A percentile compares a stretch with the other conserved stretches of the same genome.
These are phyloP conservation scores for Saimiri boliviensis DNA, from an alignment of 2,113 vertebrate species.

Conservation along the genomic window DNA sequence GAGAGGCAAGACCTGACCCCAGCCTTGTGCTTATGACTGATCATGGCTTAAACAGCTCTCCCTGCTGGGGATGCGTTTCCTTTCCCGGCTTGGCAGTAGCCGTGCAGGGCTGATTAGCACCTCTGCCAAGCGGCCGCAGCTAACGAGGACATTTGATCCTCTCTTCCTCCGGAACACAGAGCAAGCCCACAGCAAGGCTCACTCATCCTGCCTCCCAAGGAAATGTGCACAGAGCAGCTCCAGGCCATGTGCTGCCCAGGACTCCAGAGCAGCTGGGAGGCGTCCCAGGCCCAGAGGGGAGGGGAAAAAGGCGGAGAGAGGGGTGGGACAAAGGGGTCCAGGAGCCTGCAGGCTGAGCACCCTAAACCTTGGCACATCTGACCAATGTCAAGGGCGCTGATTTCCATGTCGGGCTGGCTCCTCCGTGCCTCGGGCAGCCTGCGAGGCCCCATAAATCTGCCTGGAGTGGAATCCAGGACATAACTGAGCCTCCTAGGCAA, in stretches of 20 bases:
- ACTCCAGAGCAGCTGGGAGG: not conserved
- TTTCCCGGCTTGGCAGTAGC: not conserved
- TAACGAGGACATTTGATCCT: not conserved
- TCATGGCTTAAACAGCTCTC: not conserved
- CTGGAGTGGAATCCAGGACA: not conserved
- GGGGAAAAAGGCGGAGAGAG: rapidly evolving
- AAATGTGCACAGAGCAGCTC: not conserved
- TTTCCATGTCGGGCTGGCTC: not conserved
- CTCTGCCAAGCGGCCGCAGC: not conserved
- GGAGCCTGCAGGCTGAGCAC: not conserved
- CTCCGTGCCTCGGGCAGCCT: not conserved
- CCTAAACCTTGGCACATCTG: not conserved
- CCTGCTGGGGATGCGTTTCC: no score
- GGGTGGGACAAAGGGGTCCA: not conserved
- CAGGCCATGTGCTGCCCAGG: not conserved
- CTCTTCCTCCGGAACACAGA: not conserved
- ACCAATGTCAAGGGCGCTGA: rapidly evolving
- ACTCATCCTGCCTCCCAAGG: not conserved
- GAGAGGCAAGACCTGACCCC: not conserved
- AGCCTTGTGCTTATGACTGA: no score
- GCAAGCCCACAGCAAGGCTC: not conserved
- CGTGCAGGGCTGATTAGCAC: not conserved
- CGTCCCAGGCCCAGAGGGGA: not conserved
- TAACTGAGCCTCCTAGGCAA: conserved; percentile 73
- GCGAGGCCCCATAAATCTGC: not conserved